phyloP scores from a whole-genome alignment of 2,888 invertebrate species.

The Dynastes grantii region DNA sequence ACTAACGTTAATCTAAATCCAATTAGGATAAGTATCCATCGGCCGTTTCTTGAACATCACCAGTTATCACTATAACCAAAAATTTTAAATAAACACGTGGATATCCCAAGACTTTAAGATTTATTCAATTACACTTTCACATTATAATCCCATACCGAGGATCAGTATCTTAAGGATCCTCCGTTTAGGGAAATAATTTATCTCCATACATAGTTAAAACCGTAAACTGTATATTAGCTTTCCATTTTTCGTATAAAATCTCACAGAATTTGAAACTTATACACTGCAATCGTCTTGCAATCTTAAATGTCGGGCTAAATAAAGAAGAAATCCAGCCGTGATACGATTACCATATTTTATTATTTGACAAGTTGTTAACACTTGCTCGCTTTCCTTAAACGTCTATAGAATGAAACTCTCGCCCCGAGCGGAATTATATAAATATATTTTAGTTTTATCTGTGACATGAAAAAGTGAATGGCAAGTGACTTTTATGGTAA shows the following conservation, averaged over 20 bases:
- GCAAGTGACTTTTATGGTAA: slow-evolving; percentile 37
- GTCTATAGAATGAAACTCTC: slow-evolving; percentile 11
- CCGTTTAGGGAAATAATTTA: not conserved
- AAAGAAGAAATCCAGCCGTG: slow-evolving; percentile 7
- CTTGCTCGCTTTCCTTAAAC: not conserved
- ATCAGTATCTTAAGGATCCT: not conserved
- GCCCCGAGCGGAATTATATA: slow-evolving; percentile 13
- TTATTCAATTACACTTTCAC: not conserved
- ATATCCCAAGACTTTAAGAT: not conserved
- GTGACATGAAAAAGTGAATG: slow-evolving; percentile 19
- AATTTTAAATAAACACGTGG: no score
- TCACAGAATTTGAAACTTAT: not conserved
- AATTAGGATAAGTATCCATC: no score
- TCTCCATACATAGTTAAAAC: not conserved
- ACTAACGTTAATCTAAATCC: no score
- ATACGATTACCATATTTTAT: not conserved
- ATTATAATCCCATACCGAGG: not conserved
- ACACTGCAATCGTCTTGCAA: not conserved
- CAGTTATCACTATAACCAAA: no score
- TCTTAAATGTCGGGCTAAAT: slow-evolving; percentile 17
- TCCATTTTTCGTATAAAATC: not conserved
- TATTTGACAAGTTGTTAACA: slow-evolving; percentile 12
- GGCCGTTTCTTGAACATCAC: no score
- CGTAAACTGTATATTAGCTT: not conserved
- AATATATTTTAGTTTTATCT: slow-evolving; percentile 27